Evolutionary conservation across 2,888 invertebrate species (phyloP).

Genomic region (Amphipoea oculea): DNA sequence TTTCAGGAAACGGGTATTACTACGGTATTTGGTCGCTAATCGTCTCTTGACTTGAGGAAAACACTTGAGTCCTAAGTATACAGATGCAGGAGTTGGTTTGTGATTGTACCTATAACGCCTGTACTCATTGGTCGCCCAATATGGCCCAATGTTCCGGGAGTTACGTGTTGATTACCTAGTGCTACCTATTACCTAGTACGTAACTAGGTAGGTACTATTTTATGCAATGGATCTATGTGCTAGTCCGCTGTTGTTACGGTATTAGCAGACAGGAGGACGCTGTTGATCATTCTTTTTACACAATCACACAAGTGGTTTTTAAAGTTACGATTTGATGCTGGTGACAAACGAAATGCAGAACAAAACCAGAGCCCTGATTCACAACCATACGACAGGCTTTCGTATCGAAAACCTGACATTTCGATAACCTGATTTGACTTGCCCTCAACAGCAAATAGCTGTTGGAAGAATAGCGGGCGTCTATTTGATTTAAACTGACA

Average conservation of each 20-base stretch:
- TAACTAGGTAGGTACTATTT: background rate
- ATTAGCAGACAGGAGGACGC: background rate
- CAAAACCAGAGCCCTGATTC: too few relatives aligned
- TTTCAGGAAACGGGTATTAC: conserved; percentile 13
- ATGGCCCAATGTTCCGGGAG: conserved; percentile 23
- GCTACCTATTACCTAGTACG: background rate
- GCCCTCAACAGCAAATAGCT: too few relatives aligned
- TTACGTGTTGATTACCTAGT: conserved; percentile 15
- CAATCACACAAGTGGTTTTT: too few relatives aligned
- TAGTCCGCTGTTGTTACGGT: too few relatives aligned
- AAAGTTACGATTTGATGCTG: too few relatives aligned
- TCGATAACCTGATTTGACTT: too few relatives aligned
- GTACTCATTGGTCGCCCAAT: conserved; percentile 28
- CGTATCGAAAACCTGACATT: too few relatives aligned
- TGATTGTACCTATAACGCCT: conserved; percentile 37
- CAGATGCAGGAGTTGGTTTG: conserved; percentile 26
- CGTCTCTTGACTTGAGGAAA: conserved; percentile 50
- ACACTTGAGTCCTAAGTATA: conserved; percentile 33
- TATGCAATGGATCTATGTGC: conserved; percentile 6
- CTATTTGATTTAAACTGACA: too few relatives aligned
- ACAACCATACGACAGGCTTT: too few relatives aligned
- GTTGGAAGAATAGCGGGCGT: too few relatives aligned
- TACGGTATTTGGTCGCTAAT: conserved; percentile 39
- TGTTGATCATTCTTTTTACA: background rate
- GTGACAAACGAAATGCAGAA: too few relatives aligned